phyloP scores from a whole-genome alignment of 2,888 invertebrate genomes.

The Noctua fimbriata region DNA sequence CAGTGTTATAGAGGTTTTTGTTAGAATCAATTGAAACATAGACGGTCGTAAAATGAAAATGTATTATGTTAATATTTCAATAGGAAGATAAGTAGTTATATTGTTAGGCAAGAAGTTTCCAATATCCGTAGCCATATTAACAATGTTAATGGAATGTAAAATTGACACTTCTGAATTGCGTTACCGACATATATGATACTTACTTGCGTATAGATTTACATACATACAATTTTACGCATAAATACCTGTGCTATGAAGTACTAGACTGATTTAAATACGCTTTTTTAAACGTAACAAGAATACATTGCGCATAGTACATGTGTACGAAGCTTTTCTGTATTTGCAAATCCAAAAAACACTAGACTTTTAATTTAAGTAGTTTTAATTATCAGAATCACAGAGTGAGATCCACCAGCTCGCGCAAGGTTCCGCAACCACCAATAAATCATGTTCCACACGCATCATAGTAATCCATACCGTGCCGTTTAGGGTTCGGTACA shows the following conservation, averaged over 20 bases:
- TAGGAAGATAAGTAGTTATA: slow-evolving; percentile 27
- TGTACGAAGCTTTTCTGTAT: neutral
- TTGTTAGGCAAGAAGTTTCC: slow-evolving; percentile 24
- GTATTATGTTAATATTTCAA: slow-evolving; percentile 50
- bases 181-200: neutral
- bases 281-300: neutral
- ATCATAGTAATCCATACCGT: slow-evolving; percentile 62
- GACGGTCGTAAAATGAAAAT: slow-evolving; percentile 43
- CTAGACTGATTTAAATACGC: neutral
- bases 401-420: slow-evolving; percentile 23
- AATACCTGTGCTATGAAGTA: neutral
- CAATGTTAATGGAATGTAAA: slow-evolving; percentile 30
- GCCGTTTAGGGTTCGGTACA: slow-evolving; percentile 55
- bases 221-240: neutral
- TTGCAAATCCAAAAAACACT: neutral
- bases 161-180: slow-evolving; percentile 32
- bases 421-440: slow-evolving; percentile 34
- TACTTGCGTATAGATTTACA: neutral
- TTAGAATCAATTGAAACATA: slow-evolving; percentile 60
- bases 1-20: slow-evolving; percentile 67
- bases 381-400: slow-evolving; percentile 28
- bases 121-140: slow-evolving; percentile 16
- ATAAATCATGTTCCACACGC: slow-evolving; percentile 58
- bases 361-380: neutral
- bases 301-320: neutral